Evolutionary conservation across 2,797 vertebrate genomes (phyloP), one percentile per base, ranked within the genome.

Genomic region (Astyanax mexicanus): DNA sequence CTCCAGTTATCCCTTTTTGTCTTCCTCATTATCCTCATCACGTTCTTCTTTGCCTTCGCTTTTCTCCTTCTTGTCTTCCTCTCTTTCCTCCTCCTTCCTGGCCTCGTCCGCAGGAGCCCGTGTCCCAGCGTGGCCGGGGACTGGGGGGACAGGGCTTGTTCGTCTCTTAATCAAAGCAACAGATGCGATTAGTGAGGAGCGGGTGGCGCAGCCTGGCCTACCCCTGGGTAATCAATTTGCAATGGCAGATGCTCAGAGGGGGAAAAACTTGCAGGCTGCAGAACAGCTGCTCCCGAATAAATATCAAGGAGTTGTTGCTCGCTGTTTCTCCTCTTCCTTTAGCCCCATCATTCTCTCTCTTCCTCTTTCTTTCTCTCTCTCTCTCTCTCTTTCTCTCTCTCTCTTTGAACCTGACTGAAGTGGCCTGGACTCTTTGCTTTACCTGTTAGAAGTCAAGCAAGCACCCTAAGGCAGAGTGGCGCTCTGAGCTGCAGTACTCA

Each of bases 201-300:
- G 69, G 80, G 74, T 70, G 80, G 79, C 67, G 9, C 77, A 72
- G 82, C 57, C 77, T 76, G 83, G 72, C 79, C 71, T 82, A 80
- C 84, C 87, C 88, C 82, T 79, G 89, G 88, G 89, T 90, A 90
- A 92, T 93, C 87, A 90, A 81, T 90, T 91, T 90, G 87, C 87
- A 82, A 78, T 86, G 84, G 83, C 90, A 92, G 89, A 89, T 90
- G 89, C 90, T 90, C 88, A 55, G 83, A 72, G 42, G 81, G 85
- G 77, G 45, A 23, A 74, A 83, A 78, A 86, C 81, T 68, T 86
- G 78, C 83, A 83, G 78, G 83, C 82, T 81, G 80, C 69, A 55
- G 69, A 81, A 58, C 91, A 91, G 83, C 86, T 92, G 90, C 76
- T 89, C 61, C 51, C 79, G 69, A 79, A 85, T 70, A 80, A 72